Evolutionary conservation across 2,888 invertebrate species (phyloP).

Genomic region (Hipparchia sbordonii): DNA sequence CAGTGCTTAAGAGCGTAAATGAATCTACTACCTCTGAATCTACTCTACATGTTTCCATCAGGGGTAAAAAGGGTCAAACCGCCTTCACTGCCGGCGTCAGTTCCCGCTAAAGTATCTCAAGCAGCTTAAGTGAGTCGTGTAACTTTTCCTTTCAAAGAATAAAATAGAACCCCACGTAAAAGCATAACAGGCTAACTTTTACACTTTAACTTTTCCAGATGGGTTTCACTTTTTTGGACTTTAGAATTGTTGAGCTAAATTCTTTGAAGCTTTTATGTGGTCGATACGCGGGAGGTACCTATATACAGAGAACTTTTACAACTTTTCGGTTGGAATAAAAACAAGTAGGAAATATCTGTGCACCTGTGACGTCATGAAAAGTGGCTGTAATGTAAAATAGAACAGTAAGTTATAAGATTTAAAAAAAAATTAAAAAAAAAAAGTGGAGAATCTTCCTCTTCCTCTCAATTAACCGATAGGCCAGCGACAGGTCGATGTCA

Average conservation of each 20-base stretch:
- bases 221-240: conserved; percentile 37
- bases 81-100: conserved; percentile 26
- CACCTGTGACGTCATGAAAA: too few relatives aligned
- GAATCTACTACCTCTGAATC: too few relatives aligned
- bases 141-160: conserved; percentile 44
- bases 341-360: too few relatives aligned
- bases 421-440: too few relatives aligned
- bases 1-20: conserved; percentile 23
- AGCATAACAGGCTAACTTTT: conserved; percentile 41
- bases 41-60: conserved; percentile 32
- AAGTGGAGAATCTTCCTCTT: too few relatives aligned
- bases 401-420: too few relatives aligned
- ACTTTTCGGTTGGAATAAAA: background rate
- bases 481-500: too few relatives aligned
- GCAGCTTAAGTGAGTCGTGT: conserved; percentile 48
- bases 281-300: background rate
- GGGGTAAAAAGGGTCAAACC: conserved; percentile 39
- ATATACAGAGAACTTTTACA: background rate
- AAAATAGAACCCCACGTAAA: conserved; percentile 39
- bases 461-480: too few relatives aligned
- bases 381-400: too few relatives aligned
- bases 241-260: conserved; percentile 32
- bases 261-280: conserved; percentile 16
- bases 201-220: conserved; percentile 40
- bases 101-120: conserved; percentile 49